phyloP scores from a whole-genome alignment of 2,797 vertebrate genomes.

The Hippoglossus hippoglossus region DNA sequence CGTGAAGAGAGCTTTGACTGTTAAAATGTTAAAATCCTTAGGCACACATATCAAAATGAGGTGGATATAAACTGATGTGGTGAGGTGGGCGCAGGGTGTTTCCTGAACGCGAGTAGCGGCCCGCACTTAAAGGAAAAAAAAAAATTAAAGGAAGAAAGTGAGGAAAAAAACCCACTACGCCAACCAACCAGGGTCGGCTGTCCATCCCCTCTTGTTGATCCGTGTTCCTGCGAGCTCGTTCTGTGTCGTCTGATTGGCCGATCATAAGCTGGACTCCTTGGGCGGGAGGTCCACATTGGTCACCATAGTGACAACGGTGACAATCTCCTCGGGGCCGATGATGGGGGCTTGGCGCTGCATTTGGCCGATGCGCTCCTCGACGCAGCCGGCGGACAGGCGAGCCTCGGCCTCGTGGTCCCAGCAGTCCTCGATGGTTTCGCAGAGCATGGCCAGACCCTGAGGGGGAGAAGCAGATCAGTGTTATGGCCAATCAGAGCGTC shows the following conservation, averaged over 20 bases:
- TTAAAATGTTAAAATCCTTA: constrained; percentile 63
- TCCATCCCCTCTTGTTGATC: constrained; percentile 46
- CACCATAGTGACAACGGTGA: constrained; percentile 98
- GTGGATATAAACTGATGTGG: constrained; percentile 62
- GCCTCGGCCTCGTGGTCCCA: constrained; percentile 99
- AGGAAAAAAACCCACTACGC: constrained; percentile 21
- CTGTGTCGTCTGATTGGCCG: constrained; percentile 61
- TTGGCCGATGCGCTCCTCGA: constrained; percentile 95
- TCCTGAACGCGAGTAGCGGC: constrained; percentile 76
- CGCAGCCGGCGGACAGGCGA: constrained; percentile 94
- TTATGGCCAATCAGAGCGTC: neutral
- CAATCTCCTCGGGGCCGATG: constrained; percentile 95
- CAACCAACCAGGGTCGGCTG: constrained; percentile 76
- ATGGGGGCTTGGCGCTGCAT: constrained; percentile 95
- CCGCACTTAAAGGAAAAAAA: constrained; percentile 61
- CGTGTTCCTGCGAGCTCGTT: constrained; percentile 32
- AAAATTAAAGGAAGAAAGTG: neutral
- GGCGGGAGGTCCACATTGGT: constrained; percentile 98
- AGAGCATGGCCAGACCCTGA: constrained; percentile 95
- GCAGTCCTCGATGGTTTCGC: constrained; percentile 97
- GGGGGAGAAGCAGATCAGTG: neutral
- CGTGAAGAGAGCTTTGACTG: constrained; percentile 29
- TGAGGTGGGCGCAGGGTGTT: constrained; percentile 69
- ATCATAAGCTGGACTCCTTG: constrained; percentile 99
- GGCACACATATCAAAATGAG: constrained; percentile 72